Conservation (phyloP, 1,140 invertebrate species). For the Dendroctonus ponderosae region DNA sequence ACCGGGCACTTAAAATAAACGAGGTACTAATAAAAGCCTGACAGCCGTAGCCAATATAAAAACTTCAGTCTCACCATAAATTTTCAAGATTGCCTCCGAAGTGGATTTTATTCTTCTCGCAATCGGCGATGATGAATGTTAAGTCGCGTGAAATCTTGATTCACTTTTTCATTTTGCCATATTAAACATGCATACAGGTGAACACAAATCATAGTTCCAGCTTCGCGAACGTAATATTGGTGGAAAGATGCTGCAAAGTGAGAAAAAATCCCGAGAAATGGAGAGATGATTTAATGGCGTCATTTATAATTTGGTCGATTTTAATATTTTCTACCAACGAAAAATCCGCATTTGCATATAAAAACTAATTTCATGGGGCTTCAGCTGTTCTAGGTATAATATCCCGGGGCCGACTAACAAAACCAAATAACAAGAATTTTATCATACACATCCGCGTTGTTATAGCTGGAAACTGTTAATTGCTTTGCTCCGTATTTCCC, state of each 20-base stretch:
- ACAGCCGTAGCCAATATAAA: slow-evolving; percentile 32
- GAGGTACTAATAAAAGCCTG: slow-evolving; percentile 27
- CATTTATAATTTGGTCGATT: slow-evolving; percentile 28
- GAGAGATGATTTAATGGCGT: slow-evolving; percentile 25
- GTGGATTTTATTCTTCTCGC: slow-evolving; percentile 35
- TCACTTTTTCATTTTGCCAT: slow-evolving; percentile 37
- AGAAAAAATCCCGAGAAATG: slow-evolving; percentile 24
- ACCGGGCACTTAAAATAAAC: slow-evolving; percentile 22
- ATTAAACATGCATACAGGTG: slow-evolving; percentile 39
- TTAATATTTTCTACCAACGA: background rate
- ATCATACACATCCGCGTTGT: slow-evolving; percentile 12
- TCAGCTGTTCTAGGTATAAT: background rate
- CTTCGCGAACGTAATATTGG: slow-evolving; percentile 30
- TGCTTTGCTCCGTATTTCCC: slow-evolving; percentile 20
- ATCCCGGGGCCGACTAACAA: background rate
- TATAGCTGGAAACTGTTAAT: slow-evolving; percentile 29
- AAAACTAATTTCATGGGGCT: too few relatives aligned
- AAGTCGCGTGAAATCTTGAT: slow-evolving; percentile 35
- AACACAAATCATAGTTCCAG: slow-evolving; percentile 34
- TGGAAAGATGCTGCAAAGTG: slow-evolving; percentile 22
- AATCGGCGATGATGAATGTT: slow-evolving; percentile 35
- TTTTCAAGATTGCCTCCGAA: slow-evolving; percentile 30
- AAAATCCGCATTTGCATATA: too few relatives aligned
- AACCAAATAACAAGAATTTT: slow-evolving; percentile 14
- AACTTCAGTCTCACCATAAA: slow-evolving; percentile 29